phyloP scores from a whole-genome alignment of 2,113 vertebrate genomes.

The Bos javanicus region DNA sequence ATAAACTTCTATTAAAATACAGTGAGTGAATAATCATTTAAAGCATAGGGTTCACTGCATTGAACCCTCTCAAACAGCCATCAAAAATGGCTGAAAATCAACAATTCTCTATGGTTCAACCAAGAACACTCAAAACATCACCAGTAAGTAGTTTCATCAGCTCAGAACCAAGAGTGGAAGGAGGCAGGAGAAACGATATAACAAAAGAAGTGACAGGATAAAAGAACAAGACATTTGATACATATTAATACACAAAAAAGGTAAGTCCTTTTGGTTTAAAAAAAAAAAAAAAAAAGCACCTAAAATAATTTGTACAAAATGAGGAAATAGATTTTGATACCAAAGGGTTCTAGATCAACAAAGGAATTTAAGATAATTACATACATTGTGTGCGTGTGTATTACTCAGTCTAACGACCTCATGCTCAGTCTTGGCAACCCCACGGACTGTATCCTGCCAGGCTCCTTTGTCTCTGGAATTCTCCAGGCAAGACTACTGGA shows the following conservation, averaged over 20 bases:
- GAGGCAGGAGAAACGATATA: background rate
- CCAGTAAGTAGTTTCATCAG: background rate
- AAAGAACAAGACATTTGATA: background rate
- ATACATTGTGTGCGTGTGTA: background rate
- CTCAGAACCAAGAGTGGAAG: background rate
- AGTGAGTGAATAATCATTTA: background rate
- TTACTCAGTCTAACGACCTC: background rate
- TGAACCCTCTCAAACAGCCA: background rate
- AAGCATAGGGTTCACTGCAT: background rate
- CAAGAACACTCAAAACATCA: background rate
- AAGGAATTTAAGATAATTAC: background rate
- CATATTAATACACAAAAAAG: background rate
- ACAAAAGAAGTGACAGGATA: background rate
- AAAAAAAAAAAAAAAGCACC: background rate
- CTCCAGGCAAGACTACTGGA: background rate
- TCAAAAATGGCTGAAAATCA: background rate
- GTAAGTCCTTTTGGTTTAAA: background rate
- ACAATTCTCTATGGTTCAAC: background rate
- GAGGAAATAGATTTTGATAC: background rate
- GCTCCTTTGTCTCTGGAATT: background rate
- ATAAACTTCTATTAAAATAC: conserved; percentile 13
- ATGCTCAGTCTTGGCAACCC: background rate
- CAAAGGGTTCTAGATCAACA: conserved; percentile 15
- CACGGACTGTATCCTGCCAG: background rate
- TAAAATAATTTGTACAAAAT: background rate